Percentiles rank a stretch among this genome's conserved stretches.
Conservation (phyloP, 2,113 vertebrate genomes). For the Morone saxatilis region DNA sequence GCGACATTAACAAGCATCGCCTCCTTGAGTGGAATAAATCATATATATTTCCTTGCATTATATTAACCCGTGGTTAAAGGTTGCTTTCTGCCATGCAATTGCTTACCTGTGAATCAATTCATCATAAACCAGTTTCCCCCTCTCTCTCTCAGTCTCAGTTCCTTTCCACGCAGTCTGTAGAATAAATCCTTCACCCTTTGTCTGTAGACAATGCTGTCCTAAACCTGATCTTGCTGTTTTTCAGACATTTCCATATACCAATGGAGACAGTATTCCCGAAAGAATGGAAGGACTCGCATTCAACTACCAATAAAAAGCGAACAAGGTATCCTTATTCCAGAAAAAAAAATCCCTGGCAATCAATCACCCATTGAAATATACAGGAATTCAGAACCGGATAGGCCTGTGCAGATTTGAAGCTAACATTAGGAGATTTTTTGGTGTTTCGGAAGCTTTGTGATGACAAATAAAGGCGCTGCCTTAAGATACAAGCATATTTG, state of each 20-base stretch:
- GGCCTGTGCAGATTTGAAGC: conserved; percentile 84
- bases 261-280: conserved; percentile 97
- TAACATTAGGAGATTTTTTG: conserved; percentile 86
- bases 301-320: conserved; percentile 98
- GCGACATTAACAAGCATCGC: conserved; percentile 87
- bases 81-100: conserved; percentile 94
- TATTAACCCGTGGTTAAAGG: conserved; percentile 91
- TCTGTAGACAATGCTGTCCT: conserved; percentile 97
- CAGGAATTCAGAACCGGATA: conserved; percentile 75
- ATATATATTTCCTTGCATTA: conserved; percentile 87
- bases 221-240: conserved; percentile 98
- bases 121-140: conserved; percentile 91
- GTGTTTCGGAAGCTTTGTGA: conserved; percentile 90
- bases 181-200: conserved; percentile 98
- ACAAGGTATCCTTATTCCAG: conserved; percentile 88
- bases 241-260: conserved; percentile 96
- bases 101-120: conserved; percentile 99
- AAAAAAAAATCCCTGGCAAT: conserved; percentile 85
- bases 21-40: conserved; percentile 90
- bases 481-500: conserved; percentile 96
- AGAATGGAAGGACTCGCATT: conserved; percentile 95
- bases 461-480: conserved; percentile 96
- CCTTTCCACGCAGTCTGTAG: conserved; percentile 90
- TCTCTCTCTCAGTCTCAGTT: conserved; percentile 89
- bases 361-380: conserved; percentile 84